phyloP scores from a whole-genome alignment of 2,113 vertebrate species.

The Larimichthys polyactis region DNA sequence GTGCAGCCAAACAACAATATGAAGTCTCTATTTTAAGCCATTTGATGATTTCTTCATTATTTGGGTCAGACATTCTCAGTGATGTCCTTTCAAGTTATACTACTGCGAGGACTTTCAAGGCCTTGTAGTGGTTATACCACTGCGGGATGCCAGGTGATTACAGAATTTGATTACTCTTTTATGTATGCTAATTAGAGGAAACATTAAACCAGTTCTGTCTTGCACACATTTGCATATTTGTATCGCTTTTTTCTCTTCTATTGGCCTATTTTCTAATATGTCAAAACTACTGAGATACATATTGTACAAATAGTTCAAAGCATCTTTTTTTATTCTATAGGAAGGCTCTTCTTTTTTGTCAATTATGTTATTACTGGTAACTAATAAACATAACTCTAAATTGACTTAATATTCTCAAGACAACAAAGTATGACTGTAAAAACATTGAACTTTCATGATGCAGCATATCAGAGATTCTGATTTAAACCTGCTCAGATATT shows the following conservation, averaged over 20 bases:
- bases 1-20: neutral
- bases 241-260: neutral
- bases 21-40: neutral
- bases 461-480: neutral
- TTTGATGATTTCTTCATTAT: neutral
- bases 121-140: neutral
- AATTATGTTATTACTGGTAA: neutral
- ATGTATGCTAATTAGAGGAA: slow-evolving; percentile 10
- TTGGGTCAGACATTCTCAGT: slow-evolving; percentile 6
- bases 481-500: neutral
- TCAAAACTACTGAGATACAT: neutral
- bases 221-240: neutral
- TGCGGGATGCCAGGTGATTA: slow-evolving; percentile 4
- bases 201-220: neutral
- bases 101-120: neutral
- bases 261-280: neutral
- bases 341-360: neutral
- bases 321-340: neutral
- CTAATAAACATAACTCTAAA: neutral
- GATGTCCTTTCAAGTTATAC: slow-evolving; percentile 6
- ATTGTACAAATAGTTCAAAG: neutral
- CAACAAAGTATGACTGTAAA: neutral
- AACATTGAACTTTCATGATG: neutral
- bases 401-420: neutral
- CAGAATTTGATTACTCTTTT: slow-evolving; percentile 26